A percentile compares a stretch with the other conserved stretches of the same genome.
phyloP scores from a whole-genome alignment of 2,888 invertebrate genomes.

The Zaprionus obscuricornis region DNA sequence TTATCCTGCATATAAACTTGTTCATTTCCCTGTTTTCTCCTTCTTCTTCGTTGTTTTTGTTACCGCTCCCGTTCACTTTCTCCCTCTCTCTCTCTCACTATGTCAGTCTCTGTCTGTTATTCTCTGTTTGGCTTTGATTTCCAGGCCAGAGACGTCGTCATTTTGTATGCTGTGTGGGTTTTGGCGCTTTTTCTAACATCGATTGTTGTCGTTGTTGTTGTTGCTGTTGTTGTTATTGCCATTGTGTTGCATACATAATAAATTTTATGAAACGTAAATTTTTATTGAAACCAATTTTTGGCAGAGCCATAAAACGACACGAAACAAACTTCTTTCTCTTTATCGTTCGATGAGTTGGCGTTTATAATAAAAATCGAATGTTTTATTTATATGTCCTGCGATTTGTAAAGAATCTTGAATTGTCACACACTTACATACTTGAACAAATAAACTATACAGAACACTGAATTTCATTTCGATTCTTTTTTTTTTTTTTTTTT shows the following conservation, averaged over 20 bases:
- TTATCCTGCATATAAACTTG: slow-evolving; percentile 77
- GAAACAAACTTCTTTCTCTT: slow-evolving; percentile 35
- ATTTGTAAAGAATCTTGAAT: slow-evolving; percentile 49
- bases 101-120: neutral
- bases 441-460: too few relatives aligned
- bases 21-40: slow-evolving; percentile 61
- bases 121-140: slow-evolving; percentile 39
- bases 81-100: too few relatives aligned
- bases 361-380: slow-evolving; percentile 62
- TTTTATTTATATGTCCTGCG: slow-evolving; percentile 62
- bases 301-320: slow-evolving; percentile 63
- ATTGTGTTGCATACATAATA: slow-evolving; percentile 76
- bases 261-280: slow-evolving; percentile 79
- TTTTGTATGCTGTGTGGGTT: slow-evolving; percentile 50
- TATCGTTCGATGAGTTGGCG: slow-evolving; percentile 26
- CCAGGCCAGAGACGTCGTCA: slow-evolving; percentile 9
- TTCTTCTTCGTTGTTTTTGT: too few relatives aligned
- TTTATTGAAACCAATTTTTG: slow-evolving; percentile 76
- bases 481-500: slow-evolving; percentile 1
- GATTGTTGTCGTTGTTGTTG: slow-evolving; percentile 34
- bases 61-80: slow-evolving; percentile 12
- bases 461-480: too few relatives aligned
- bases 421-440: too few relatives aligned
- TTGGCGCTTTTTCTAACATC: slow-evolving; percentile 37
- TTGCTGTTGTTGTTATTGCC: slow-evolving; percentile 38